Conservation (phyloP, 2,888 invertebrate species). For the Hyalella azteca region DNA sequence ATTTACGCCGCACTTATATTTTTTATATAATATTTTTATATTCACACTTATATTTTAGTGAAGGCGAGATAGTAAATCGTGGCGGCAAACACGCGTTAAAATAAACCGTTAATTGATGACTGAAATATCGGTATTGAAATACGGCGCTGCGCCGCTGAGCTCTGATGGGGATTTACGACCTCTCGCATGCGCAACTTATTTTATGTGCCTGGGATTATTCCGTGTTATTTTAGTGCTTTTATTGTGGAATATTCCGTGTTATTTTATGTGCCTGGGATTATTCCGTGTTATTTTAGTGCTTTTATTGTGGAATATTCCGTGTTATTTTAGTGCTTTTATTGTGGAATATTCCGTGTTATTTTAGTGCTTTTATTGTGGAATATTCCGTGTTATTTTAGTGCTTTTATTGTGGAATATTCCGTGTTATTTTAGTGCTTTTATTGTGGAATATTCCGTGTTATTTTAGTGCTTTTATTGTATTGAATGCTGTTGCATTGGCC, state of each 20-base stretch:
- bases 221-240: not conserved
- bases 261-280: not conserved
- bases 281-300: not conserved
- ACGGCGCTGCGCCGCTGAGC: not conserved
- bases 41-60: not conserved
- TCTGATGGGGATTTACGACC: not conserved
- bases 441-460: no score
- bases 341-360: not conserved
- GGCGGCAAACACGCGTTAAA: not conserved
- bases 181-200: not conserved
- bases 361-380: no score
- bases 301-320: not conserved
- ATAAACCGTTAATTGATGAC: not conserved
- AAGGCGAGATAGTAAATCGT: not conserved
- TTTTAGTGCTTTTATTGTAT: no score
- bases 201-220: not conserved
- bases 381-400: no score
- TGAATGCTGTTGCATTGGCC: no score
- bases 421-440: no score
- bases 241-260: not conserved
- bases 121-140: constrained; percentile 10
- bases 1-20: no score
- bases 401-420: no score
- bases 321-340: not conserved
- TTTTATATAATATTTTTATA: not conserved